These are phyloP conservation scores for Kryptopterus vitreolus DNA, from an alignment of 2,797 vertebrate species.

Conservation along the genomic window DNA sequence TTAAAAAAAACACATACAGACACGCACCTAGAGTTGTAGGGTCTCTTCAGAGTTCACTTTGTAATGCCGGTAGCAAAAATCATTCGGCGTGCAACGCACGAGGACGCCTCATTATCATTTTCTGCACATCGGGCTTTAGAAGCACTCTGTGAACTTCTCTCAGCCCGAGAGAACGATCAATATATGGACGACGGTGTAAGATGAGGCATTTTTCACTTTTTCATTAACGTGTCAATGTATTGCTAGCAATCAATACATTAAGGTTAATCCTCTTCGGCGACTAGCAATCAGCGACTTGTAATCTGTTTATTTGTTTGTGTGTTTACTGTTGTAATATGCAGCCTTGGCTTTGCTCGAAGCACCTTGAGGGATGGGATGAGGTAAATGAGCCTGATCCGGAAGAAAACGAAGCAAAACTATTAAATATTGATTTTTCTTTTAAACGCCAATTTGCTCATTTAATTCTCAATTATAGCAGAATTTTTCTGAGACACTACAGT, in stretches of 20 bases:
- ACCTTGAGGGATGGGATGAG: slow-evolving; percentile 1
- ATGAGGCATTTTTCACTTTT: slow-evolving; percentile 3
- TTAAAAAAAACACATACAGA: too few relatives aligned
- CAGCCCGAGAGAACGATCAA: neutral
- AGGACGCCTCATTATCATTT: neutral
- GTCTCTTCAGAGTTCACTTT: too few relatives aligned
- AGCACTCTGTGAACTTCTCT: neutral
- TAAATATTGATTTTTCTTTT: slow-evolving; percentile 1
- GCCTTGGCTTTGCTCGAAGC: neutral
- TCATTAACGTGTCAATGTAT: neutral
- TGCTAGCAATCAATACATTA: neutral
- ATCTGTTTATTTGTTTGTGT: neutral
- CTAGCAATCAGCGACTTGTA: neutral
- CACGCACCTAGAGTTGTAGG: too few relatives aligned
- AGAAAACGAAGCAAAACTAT: neutral
- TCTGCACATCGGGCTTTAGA: neutral
- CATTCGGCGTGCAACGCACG: neutral
- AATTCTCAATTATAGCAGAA: too few relatives aligned
- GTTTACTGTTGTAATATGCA: neutral
- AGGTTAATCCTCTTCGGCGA: neutral
- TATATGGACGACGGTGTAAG: neutral
- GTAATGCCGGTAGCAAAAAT: neutral
- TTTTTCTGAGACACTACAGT: neutral
- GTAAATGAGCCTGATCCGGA: neutral
- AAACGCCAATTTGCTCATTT: neutral